These are phyloP conservation scores for Sesia apiformis DNA, from an alignment of 2,888 invertebrate species.

Conservation along the genomic window DNA sequence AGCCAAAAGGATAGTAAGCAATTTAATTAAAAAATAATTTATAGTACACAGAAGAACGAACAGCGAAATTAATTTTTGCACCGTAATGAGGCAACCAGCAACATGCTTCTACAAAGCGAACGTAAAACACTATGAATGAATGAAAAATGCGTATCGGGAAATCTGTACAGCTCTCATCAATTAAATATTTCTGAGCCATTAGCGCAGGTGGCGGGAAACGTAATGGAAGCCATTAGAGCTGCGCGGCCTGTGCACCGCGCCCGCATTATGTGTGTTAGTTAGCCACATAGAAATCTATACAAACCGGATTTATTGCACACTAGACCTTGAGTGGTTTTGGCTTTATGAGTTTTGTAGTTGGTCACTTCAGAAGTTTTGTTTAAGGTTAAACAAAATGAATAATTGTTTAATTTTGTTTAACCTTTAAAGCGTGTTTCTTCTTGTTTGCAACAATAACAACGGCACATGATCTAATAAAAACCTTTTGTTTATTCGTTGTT, in stretches of 20 bases:
- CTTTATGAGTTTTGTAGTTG: no score
- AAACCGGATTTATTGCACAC: slow-evolving; percentile 24
- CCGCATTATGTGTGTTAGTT: slow-evolving; percentile 33
- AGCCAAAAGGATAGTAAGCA: not conserved
- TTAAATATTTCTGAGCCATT: slow-evolving; percentile 70
- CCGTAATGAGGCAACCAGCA: not conserved
- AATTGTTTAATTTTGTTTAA: no score
- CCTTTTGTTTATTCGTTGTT: no score
- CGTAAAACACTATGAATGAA: slow-evolving; percentile 30
- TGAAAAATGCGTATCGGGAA: slow-evolving; percentile 51
- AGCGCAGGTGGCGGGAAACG: slow-evolving; percentile 62
- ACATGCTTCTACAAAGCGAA: slow-evolving; percentile 10
- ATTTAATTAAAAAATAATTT: not conserved
- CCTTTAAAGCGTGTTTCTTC: no score
- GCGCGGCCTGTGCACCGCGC: slow-evolving; percentile 22
- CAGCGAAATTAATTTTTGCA: slow-evolving; percentile 1
- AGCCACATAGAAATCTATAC: slow-evolving; percentile 32
- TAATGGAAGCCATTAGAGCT: slow-evolving; percentile 66
- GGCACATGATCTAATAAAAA: no score
- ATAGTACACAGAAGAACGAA: not conserved
- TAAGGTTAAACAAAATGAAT: no score
- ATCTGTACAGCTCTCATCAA: slow-evolving; percentile 36
- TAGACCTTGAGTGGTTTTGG: not conserved
- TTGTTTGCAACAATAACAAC: no score
- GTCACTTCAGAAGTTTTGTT: no score